phyloP scores from a whole-genome alignment of 2,113 vertebrate species.

The Brachyhypopomus occidentalis region DNA sequence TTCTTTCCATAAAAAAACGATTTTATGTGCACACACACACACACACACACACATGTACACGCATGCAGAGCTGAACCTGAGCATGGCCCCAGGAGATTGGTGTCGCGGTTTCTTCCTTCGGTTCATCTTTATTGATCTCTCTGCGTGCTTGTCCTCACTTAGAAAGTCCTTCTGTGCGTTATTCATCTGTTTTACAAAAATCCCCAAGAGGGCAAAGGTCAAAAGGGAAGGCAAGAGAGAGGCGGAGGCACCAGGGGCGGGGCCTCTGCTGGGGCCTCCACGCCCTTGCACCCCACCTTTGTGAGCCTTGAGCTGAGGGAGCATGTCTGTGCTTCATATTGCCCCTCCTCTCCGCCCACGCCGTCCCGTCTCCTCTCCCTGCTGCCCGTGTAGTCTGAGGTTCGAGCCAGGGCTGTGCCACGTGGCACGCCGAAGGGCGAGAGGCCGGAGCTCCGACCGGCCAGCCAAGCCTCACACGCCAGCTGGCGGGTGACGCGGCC shows the following conservation, averaged over 20 bases:
- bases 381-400: not conserved
- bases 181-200: slow-evolving; percentile 81
- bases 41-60: slow-evolving; percentile 13
- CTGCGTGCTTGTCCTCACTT: slow-evolving; percentile 39
- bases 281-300: slow-evolving; percentile 60
- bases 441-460: too few species aligned
- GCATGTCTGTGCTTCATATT: slow-evolving; percentile 41
- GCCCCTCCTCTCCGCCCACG: not conserved
- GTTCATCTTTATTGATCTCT: slow-evolving; percentile 22
- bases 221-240: slow-evolving; percentile 88
- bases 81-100: not conserved
- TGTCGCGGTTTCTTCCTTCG: not conserved
- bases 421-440: too few species aligned
- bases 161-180: slow-evolving; percentile 41
- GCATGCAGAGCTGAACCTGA: slow-evolving; percentile 27
- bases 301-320: slow-evolving; percentile 45
- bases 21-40: slow-evolving; percentile 27
- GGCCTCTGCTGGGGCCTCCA: slow-evolving; percentile 36
- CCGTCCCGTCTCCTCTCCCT: not conserved
- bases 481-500: too few species aligned
- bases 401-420: too few species aligned
- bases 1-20: slow-evolving; percentile 25
- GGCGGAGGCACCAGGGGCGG: slow-evolving; percentile 76
- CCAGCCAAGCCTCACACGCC: too few species aligned
- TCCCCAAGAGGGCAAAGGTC: slow-evolving; percentile 82